A percentile compares a stretch with the other conserved stretches of the same genome.
Evolutionary conservation across 1,140 invertebrate species (phyloP).

Genomic region (Aphidius ervi): DNA sequence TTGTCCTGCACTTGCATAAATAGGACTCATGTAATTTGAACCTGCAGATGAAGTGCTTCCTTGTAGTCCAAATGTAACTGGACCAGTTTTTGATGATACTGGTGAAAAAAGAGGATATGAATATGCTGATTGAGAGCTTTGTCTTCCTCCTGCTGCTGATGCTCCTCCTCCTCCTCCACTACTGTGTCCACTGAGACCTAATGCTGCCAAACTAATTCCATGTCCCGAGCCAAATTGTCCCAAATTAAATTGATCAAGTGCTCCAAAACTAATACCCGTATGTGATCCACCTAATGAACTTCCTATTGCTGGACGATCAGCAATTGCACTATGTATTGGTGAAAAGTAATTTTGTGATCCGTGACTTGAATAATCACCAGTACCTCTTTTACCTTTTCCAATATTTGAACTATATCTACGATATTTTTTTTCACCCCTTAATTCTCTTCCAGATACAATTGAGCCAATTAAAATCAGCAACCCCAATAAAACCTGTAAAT

Average conservation of each 20-base stretch:
- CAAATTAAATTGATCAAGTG: background rate
- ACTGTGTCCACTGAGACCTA: conserved; percentile 26
- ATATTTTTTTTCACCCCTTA: conserved; percentile 25
- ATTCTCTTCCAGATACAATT: conserved; percentile 29
- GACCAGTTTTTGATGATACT: conserved; percentile 39
- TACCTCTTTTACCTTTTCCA: conserved; percentile 43
- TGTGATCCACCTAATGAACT: no score
- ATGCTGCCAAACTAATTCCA: conserved; percentile 23
- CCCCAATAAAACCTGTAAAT: conserved; percentile 36
- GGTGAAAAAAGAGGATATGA: conserved; percentile 20
- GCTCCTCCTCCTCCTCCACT: background rate
- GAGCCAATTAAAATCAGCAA: conserved; percentile 30
- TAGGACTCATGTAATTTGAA: conserved; percentile 15
- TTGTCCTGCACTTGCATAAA: conserved; percentile 28
- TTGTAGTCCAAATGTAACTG: conserved; percentile 40
- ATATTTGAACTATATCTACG: conserved; percentile 19
- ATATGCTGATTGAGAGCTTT: background rate
- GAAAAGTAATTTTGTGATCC: conserved; percentile 22
- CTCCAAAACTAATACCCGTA: background rate
- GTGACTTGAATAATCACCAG: conserved; percentile 33
- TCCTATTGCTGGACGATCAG: no score
- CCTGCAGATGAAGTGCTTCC: conserved; percentile 11
- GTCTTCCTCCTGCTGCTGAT: background rate
- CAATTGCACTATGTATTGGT: no score
- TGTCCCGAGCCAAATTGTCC: conserved; percentile 24